These are phyloP conservation scores for Microcebus murinus DNA, from an alignment of 2,113 vertebrate genomes.

Conservation along the genomic window DNA sequence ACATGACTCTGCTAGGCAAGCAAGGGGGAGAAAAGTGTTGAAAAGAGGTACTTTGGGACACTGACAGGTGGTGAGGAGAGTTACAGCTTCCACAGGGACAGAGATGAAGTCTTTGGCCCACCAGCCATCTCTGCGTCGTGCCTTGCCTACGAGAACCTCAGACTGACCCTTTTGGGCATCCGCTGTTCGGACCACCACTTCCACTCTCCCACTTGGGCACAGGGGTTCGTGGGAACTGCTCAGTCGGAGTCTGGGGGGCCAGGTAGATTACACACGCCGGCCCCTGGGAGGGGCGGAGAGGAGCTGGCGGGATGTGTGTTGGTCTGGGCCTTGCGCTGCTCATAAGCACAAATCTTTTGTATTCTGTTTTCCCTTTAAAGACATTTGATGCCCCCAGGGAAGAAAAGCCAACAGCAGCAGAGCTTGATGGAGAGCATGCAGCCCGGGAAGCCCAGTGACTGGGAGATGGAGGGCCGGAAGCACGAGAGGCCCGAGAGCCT, in stretches of 20 bases:
- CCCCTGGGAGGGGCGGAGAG: background rate
- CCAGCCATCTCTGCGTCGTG: background rate
- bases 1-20: background rate
- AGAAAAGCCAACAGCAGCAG: conserved; percentile 90
- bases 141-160: background rate
- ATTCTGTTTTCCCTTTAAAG: conserved; percentile 82
- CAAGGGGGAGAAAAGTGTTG: background rate
- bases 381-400: conserved; percentile 88
- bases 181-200: background rate
- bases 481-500: conserved; percentile 88
- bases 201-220: background rate
- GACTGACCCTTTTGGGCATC: background rate
- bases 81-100: background rate
- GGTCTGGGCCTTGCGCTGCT: background rate
- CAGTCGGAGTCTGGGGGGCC: background rate
- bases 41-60: background rate
- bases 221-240: background rate
- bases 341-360: conserved; percentile 21
- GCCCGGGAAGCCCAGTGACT: conserved; percentile 88
- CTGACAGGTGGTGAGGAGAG: background rate
- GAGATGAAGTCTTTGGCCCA: background rate
- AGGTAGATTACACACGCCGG: rapidly evolving
- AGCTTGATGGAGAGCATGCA: conserved; percentile 90
- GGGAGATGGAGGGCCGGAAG: conserved; percentile 89
- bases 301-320: background rate